These are phyloP conservation scores for Phocides pigmalion DNA, from an alignment of 1,140 invertebrate genomes.

Conservation along the genomic window DNA sequence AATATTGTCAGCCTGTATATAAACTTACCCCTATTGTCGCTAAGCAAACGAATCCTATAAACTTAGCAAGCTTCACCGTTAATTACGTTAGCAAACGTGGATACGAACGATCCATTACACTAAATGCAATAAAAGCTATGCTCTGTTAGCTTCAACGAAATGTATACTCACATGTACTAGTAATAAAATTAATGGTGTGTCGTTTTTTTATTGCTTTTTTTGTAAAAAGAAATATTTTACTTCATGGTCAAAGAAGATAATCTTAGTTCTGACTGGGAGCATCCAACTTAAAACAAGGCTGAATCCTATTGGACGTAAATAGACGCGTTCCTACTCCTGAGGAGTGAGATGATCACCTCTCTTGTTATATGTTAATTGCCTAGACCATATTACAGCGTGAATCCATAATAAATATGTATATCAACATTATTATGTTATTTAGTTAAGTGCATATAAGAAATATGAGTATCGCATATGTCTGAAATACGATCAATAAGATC, in stretches of 20 bases:
- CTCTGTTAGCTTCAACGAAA: slow-evolving; percentile 12
- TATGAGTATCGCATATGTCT: neutral
- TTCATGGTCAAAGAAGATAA: no score
- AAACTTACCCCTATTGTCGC: slow-evolving; percentile 15
- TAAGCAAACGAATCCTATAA: slow-evolving; percentile 24
- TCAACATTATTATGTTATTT: neutral
- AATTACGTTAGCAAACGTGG: slow-evolving; percentile 30
- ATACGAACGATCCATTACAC: slow-evolving; percentile 23
- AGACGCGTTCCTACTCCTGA: no score
- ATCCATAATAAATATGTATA: neutral
- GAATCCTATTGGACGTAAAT: no score
- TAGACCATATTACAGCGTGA: no score
- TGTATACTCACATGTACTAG: neutral
- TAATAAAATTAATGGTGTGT: no score
- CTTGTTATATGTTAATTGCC: no score
- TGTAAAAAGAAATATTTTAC: no score
- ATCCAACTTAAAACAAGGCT: no score
- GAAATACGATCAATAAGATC: slow-evolving; percentile 5
- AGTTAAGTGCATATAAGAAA: neutral
- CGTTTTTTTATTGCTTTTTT: no score
- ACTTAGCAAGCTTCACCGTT: slow-evolving; percentile 29
- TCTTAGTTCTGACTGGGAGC: no score
- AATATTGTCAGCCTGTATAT: slow-evolving; percentile 5
- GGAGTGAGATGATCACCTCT: no score
- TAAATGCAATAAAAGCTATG: slow-evolving; percentile 24